A percentile compares a stretch with the other conserved stretches of the same genome.
These are phyloP conservation scores for Porites rus DNA, from an alignment of 92 coral and sea anemone species.

Conservation along the genomic window DNA sequence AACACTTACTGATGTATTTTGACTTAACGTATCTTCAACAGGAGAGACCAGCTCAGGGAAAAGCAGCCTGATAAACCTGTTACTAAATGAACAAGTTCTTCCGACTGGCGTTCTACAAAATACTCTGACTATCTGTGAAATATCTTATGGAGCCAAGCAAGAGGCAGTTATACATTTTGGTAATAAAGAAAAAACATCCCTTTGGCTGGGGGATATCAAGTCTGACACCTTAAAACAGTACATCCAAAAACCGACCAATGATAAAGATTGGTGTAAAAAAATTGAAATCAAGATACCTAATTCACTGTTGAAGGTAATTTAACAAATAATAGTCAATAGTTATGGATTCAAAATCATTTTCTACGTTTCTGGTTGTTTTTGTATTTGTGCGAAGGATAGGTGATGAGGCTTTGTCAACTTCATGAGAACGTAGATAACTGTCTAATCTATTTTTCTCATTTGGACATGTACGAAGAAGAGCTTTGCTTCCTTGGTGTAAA, in stretches of 20 bases:
- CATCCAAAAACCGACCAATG: background rate
- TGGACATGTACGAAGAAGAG: too few species aligned
- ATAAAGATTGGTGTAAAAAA: background rate
- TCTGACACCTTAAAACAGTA: background rate
- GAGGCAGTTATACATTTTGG: constrained; percentile 23
- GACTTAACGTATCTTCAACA: background rate
- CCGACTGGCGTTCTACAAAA: background rate
- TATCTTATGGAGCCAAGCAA: background rate
- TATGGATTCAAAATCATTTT: too few species aligned
- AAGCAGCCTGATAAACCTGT: constrained; percentile 19
- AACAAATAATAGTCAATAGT: too few species aligned
- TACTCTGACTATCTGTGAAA: constrained; percentile 26
- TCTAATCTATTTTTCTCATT: too few species aligned
- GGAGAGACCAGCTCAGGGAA: constrained; percentile 28
- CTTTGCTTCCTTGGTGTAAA: too few species aligned
- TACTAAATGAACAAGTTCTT: background rate
- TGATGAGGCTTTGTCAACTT: too few species aligned
- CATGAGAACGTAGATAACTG: too few species aligned
- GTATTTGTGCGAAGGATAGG: too few species aligned
- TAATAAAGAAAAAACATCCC: background rate
- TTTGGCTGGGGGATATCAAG: background rate
- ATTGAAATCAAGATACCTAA: constrained; percentile 23
- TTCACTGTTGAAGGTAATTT: background rate
- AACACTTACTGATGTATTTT: too few species aligned
- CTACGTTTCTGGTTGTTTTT: too few species aligned